Evolutionary conservation across 2,797 vertebrate species (phyloP).

Genomic region (Hipposideros larvatus): DNA sequence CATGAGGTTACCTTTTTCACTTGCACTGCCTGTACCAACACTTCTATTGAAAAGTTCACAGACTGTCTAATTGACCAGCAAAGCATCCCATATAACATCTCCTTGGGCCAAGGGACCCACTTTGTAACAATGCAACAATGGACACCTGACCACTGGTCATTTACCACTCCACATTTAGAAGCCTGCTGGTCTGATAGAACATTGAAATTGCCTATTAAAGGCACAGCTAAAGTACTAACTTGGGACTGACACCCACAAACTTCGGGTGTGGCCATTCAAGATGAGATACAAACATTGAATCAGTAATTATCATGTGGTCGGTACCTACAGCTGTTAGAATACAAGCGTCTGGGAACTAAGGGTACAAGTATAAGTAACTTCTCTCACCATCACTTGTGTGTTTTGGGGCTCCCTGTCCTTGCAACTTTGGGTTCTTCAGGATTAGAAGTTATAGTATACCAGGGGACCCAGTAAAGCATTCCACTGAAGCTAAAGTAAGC

Average conservation of each 20-base stretch:
- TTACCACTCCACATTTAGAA: neutral
- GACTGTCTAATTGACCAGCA: neutral
- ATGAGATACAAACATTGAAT: neutral
- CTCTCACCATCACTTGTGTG: neutral
- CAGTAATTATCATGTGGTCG: neutral
- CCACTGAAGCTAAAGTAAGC: neutral
- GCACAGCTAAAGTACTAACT: neutral
- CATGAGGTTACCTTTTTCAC: too few species aligned
- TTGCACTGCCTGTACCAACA: too few species aligned
- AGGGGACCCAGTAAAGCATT: neutral
- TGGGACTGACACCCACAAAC: neutral
- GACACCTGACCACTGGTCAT: neutral
- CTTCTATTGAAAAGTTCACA: neutral
- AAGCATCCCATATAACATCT: neutral
- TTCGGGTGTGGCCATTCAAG: neutral
- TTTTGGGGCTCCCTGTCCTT: neutral
- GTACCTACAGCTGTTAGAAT: neutral
- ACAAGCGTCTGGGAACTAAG: neutral
- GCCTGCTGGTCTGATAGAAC: neutral
- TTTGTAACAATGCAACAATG: neutral
- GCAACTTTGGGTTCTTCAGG: neutral
- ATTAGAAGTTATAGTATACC: neutral
- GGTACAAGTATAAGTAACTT: neutral
- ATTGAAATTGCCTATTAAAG: neutral
- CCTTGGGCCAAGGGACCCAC: neutral